These are phyloP conservation scores for Drosophila setifemur DNA, from an alignment of 1,140 invertebrate genomes.

Conservation along the genomic window DNA sequence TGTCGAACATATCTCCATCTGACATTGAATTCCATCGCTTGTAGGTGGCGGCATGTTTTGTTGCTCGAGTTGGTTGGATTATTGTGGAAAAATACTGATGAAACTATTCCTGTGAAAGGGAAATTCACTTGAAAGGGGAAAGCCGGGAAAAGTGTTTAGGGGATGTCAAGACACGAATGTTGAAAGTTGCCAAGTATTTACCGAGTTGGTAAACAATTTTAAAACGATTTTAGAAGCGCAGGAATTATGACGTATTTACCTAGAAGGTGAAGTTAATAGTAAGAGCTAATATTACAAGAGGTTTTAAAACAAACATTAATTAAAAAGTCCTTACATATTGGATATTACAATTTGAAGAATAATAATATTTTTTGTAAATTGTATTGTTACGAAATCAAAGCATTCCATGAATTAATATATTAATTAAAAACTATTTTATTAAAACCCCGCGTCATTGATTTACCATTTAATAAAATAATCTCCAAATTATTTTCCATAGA, in stretches of 20 bases:
- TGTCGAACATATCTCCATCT: too few species aligned
- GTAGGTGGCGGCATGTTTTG: slow-evolving; percentile 33
- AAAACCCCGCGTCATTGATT: too few species aligned
- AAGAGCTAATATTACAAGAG: too few species aligned
- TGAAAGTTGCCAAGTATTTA: slow-evolving; percentile 2
- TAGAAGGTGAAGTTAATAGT: too few species aligned
- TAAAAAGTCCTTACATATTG: too few species aligned
- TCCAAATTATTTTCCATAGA: neutral
- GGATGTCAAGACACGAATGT: neutral
- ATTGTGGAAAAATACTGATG: slow-evolving; percentile 14
- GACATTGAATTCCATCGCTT: slow-evolving; percentile 31
- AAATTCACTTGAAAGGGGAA: slow-evolving; percentile 2
- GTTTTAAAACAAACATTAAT: too few species aligned
- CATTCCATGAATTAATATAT: too few species aligned
- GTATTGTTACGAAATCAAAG: too few species aligned
- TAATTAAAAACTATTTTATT: neutral
- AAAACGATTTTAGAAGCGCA: neutral
- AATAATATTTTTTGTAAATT: too few species aligned
- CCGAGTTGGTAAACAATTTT: slow-evolving; percentile 14
- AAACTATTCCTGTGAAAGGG: slow-evolving; percentile 34
- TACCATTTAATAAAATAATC: too few species aligned
- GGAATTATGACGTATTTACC: neutral
- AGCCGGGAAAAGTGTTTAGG: slow-evolving; percentile 20
- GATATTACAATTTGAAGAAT: too few species aligned
- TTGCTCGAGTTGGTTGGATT: slow-evolving; percentile 11